These are phyloP conservation scores for Chaetodon trifascialis DNA, from an alignment of 2,113 vertebrate genomes.

Conservation along the genomic window DNA sequence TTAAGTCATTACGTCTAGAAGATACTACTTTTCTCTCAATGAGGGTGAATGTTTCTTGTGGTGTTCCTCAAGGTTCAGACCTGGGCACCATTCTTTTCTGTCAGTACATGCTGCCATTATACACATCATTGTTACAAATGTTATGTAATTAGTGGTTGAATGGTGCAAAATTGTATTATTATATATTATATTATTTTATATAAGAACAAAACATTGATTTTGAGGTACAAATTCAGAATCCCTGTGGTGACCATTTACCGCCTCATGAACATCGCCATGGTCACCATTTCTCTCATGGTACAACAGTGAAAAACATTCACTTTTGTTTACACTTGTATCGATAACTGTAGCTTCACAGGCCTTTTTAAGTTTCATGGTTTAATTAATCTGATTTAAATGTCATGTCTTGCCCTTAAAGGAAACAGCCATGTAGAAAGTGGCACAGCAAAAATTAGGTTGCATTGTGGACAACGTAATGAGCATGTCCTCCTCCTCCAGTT, in stretches of 20 bases:
- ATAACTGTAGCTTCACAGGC: background rate
- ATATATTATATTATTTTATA: too few relatives aligned
- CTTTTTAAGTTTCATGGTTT: background rate
- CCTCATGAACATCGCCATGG: background rate
- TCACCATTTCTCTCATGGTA: background rate
- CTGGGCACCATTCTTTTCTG: background rate
- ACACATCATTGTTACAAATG: background rate
- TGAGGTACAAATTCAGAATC: too few relatives aligned
- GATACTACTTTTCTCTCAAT: background rate
- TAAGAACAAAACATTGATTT: background rate
- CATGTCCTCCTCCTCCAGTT: background rate
- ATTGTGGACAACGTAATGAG: background rate
- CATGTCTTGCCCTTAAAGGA: background rate
- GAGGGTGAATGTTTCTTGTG: background rate
- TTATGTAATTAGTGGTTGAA: background rate
- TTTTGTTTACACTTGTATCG: background rate
- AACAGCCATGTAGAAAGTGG: background rate
- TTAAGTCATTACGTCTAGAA: background rate
- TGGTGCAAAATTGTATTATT: background rate
- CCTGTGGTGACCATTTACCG: background rate
- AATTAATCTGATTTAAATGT: background rate
- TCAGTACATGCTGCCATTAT: background rate
- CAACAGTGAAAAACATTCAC: background rate
- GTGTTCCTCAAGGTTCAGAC: background rate
- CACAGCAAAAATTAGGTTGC: background rate